Base-by-base conservation (phyloP, 2,888 invertebrate genomes). In the Amiota minor region DNA sequence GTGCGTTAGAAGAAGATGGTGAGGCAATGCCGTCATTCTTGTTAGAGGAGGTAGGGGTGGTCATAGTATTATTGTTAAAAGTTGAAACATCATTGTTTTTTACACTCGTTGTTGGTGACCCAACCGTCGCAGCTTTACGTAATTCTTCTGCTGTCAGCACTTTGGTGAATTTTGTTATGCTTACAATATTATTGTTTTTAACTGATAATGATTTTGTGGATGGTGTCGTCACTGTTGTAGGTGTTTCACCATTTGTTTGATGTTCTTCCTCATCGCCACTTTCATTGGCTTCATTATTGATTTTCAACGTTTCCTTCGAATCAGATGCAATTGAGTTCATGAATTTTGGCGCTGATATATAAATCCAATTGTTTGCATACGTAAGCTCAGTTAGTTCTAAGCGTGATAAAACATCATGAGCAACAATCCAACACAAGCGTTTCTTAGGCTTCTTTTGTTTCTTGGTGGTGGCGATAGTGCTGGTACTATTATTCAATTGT, bases 371-470 rank as follows among this genome's bases (percentile, higher is more conserved):
- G 82, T 93, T 84, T 0, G 92, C 91, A 18, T 92, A 74, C 1
- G 89, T 83, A 0, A 93, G 82, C 55, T 91, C 90, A 0, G 89
- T 82, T 20, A 91, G 83, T 9, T 91, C 87, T 86, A 92, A 92
- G 80, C 92, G 90, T 50, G 91, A 89, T 14, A 92, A 89, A 1
- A 91, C 79, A 12, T 92, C 92, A 10, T 91, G 90, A 0, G 91
- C 84, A 0, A 95, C 93, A 79, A 92, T 91, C 95, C 95, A 95
- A 80, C 93, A 93, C n/a, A 89, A 87, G 73, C 91, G 92, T 71
- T 92, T 91, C 74, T 91, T 90, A 45, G 79, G 84, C 55, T 86
- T 88, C 59, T 83, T 88, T 8, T 77, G 71, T 65, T 80, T 84
- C 67, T 80, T 85, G 4, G 50, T 79, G 68, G 69, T 59, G 9